Evolutionary conservation across 1,140 invertebrate species (phyloP).

Genomic region (Trinorchestia longiramus): DNA sequence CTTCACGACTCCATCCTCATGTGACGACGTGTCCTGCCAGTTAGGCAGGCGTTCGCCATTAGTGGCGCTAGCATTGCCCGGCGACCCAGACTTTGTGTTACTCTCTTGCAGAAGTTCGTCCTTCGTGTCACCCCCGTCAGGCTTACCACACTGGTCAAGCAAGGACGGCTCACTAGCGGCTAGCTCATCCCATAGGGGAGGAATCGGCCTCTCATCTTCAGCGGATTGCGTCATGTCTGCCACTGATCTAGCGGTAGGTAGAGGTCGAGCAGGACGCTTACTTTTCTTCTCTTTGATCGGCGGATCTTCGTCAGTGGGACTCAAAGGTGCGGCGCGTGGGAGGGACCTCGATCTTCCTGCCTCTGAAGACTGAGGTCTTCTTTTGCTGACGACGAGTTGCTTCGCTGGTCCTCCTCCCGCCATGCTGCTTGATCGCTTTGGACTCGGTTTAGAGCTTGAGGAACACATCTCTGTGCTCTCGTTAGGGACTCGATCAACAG

Average conservation of each 20-base stretch:
- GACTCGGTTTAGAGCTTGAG: slow-evolving; percentile 41
- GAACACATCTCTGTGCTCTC: background rate
- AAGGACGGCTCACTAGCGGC: slow-evolving; percentile 63
- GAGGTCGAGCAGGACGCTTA: slow-evolving; percentile 45
- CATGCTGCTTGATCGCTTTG: slow-evolving; percentile 53
- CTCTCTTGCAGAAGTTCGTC: slow-evolving; percentile 13
- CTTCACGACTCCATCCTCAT: slow-evolving; percentile 64
- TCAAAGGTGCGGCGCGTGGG: slow-evolving; percentile 56
- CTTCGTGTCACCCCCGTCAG: slow-evolving; percentile 4
- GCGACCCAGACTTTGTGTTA: background rate
- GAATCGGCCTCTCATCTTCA: background rate
- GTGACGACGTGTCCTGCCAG: slow-evolving; percentile 49
- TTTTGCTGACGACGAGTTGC: background rate
- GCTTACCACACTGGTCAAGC: slow-evolving; percentile 40
- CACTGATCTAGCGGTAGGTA: slow-evolving; percentile 62
- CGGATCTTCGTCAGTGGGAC: background rate
- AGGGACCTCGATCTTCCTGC: slow-evolving; percentile 57
- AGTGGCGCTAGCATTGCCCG: background rate
- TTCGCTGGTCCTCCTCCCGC: slow-evolving; percentile 43
- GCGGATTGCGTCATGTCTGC: slow-evolving; percentile 54
- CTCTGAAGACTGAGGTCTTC: slow-evolving; percentile 31
- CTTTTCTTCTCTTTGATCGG: slow-evolving; percentile 43
- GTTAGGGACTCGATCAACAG: slow-evolving; percentile 34
- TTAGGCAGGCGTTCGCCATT: slow-evolving; percentile 1
- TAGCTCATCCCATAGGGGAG: slow-evolving; percentile 58